These are phyloP conservation scores for Lates japonicus DNA, from an alignment of 2,797 vertebrate genomes.

Conservation along the genomic window DNA sequence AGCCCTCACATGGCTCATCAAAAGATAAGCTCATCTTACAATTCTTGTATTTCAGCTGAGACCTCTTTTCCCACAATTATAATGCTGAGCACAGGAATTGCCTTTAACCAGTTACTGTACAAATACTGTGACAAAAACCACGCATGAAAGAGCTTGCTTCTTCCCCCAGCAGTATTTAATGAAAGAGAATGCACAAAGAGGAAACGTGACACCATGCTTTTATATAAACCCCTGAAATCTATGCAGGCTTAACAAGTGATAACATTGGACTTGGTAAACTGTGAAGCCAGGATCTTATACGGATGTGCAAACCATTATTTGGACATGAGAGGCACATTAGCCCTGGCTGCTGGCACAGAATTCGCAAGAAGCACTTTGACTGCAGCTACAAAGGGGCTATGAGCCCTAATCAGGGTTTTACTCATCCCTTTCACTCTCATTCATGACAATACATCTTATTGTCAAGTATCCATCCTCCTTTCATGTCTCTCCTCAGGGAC, in stretches of 20 bases:
- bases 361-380: slow-evolving; percentile 58
- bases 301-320: slow-evolving; percentile 67
- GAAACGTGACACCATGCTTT: slow-evolving; percentile 66
- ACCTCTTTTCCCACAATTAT: slow-evolving; percentile 51
- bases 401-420: slow-evolving; percentile 47
- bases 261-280: slow-evolving; percentile 65
- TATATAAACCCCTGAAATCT: slow-evolving; percentile 54
- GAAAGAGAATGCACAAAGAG: slow-evolving; percentile 57
- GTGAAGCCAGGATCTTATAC: slow-evolving; percentile 60
- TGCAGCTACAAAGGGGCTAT: slow-evolving; percentile 57
- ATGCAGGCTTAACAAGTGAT: slow-evolving; percentile 63
- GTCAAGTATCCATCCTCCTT: slow-evolving; percentile 57
- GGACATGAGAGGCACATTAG: slow-evolving; percentile 69
- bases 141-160: slow-evolving; percentile 56
- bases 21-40: slow-evolving; percentile 68
- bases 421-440: slow-evolving; percentile 51
- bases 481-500: slow-evolving; percentile 66
- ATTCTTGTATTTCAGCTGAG: slow-evolving; percentile 56
- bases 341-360: slow-evolving; percentile 57
- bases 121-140: slow-evolving; percentile 68
- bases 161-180: slow-evolving; percentile 55
- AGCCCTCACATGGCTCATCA: slow-evolving; percentile 63
- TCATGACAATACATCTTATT: slow-evolving; percentile 72
- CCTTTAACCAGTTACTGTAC: slow-evolving; percentile 66
- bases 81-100: slow-evolving; percentile 57